phyloP scores from a whole-genome alignment of 2,797 vertebrate genomes.

The Aulostomus chinensis region DNA sequence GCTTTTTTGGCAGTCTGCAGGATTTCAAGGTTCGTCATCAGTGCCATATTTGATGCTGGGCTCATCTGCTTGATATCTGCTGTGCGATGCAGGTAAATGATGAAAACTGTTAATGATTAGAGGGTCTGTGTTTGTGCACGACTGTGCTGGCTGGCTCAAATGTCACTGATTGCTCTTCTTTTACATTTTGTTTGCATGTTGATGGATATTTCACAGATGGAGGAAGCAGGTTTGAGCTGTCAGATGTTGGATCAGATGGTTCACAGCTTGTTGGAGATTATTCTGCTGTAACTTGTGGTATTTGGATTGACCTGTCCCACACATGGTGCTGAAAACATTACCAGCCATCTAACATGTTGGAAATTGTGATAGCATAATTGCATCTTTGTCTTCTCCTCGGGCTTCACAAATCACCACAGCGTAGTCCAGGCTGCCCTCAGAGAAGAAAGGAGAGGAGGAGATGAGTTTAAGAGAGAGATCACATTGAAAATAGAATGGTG shows the following conservation, averaged over 20 bases:
- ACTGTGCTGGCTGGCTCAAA: constrained; percentile 4
- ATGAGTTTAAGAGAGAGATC: background rate
- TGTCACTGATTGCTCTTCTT: background rate
- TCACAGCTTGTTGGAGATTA: background rate
- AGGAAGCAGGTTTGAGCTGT: no score
- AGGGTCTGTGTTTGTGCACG: constrained; percentile 4
- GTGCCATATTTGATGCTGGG: constrained; percentile 21
- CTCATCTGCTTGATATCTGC: constrained; percentile 25
- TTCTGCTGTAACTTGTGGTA: background rate
- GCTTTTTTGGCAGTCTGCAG: constrained; percentile 28
- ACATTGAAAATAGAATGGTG: background rate
- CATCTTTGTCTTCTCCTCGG: constrained; percentile 4
- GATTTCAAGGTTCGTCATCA: constrained; percentile 30
- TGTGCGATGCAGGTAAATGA: constrained; percentile 19
- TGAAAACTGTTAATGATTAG: background rate
- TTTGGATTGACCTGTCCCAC: background rate
- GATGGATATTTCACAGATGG: no score
- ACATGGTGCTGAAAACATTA: background rate
- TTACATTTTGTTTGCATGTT: no score
- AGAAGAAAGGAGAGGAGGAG: constrained; percentile 2
- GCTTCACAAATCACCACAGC: background rate
- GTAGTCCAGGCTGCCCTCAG: constrained; percentile 7
- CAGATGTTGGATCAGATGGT: background rate
- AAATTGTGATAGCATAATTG: background rate
- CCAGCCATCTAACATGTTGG: background rate